Base-by-base conservation (phyloP, 2,888 invertebrate genomes). In the Argyra leucocephala region DNA sequence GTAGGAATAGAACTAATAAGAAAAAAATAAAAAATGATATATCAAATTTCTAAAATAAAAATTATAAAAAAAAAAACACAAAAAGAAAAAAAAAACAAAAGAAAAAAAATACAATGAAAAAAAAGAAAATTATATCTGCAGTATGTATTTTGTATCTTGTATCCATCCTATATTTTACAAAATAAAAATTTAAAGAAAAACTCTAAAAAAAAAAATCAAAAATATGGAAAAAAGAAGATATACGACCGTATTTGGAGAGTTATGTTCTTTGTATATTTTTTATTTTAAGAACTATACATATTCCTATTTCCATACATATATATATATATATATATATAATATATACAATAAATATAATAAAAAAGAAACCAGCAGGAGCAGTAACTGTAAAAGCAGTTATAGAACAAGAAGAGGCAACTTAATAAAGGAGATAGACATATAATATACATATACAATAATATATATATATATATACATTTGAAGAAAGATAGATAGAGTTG, bases 21-120 rank as follows among this genome's bases (percentile, higher is more conserved):
- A 37, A 31, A 31, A 31, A 37, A 37, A 37, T 9, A 37, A 37
- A 37, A 37, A 37, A 37, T 37, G 12, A 37, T 37, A 37, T 37
- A 37, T 37, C 37, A 37, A 37, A 37, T 37, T 37, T 37, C 37
- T 37, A 37, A 37, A 37, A 37, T 37, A 37, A 37, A 37, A 37
- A 37, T 37, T 37, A 37, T 10, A 37, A 5, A 5, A 37, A 37
- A 3, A 37, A 37, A 5, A 37, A 37, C 12, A 37, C 5, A 3
- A 37, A 37, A 5, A 37, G 12, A 37, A 12, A 6, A 37, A 5
- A 10, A 37, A 3, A 37, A 12, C 12, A 37, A 9, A 37, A 37
- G 5, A 37, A 37, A 12, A 37, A 37, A 9, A 37, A 12, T 3
- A 12, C 5, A 12, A 37, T 5, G 15, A 37, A 37, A 5, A 37